A percentile compares a stretch with the other conserved stretches of the same genome.
Evolutionary conservation across 1,140 invertebrate genomes (phyloP).

Genomic region (Ips typographus): DNA sequence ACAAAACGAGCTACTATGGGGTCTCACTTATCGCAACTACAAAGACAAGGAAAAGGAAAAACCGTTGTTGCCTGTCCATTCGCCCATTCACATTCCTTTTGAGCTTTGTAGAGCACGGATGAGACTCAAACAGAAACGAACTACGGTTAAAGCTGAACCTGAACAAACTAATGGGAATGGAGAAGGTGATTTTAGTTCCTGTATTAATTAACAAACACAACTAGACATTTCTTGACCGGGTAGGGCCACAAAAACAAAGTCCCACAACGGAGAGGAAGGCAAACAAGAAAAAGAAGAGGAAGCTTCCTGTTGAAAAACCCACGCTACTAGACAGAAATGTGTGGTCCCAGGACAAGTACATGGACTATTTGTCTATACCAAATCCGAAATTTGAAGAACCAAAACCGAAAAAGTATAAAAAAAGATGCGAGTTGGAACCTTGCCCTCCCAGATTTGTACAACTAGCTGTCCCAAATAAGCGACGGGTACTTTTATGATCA

Average conservation of each 20-base stretch:
- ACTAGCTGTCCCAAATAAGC: slow-evolving; percentile 40
- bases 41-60: slow-evolving; percentile 30
- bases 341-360: slow-evolving; percentile 41
- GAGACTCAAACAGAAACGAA: not conserved
- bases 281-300: slow-evolving; percentile 9
- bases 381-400: slow-evolving; percentile 23
- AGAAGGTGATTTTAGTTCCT: no score
- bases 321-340: slow-evolving; percentile 36
- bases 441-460: slow-evolving; percentile 41
- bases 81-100: slow-evolving; percentile 40
- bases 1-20: slow-evolving; percentile 38
- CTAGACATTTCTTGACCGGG: not conserved
- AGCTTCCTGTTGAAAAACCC: slow-evolving; percentile 6
- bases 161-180: no score
- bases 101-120: slow-evolving; percentile 32
- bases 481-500: slow-evolving; percentile 18
- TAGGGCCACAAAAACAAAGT: not conserved
- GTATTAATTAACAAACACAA: no score
- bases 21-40: slow-evolving; percentile 31
- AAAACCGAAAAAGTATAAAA: slow-evolving; percentile 22
- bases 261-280: not conserved
- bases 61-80: slow-evolving; percentile 31
- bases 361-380: slow-evolving; percentile 38
- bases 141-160: no score
- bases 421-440: slow-evolving; percentile 36